phyloP scores from a whole-genome alignment of 2,113 vertebrate genomes.

The Toxotes jaculatrix region DNA sequence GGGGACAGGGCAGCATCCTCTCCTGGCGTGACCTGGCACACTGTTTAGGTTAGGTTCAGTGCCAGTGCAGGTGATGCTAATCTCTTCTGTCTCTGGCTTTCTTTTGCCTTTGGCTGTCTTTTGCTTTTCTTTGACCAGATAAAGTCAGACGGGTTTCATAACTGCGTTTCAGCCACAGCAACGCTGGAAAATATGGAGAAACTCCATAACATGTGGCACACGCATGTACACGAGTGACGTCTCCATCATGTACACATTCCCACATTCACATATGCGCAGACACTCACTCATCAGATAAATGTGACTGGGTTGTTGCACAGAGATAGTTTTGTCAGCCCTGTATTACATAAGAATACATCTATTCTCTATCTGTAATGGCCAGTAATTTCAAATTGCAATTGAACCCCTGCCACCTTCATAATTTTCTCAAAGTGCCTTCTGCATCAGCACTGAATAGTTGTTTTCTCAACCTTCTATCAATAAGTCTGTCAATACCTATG shows the following conservation, averaged over 20 bases:
- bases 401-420: slow-evolving; percentile 15
- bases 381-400: slow-evolving; percentile 22
- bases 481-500: neutral
- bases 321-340: neutral
- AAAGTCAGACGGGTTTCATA: slow-evolving; percentile 72
- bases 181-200: slow-evolving; percentile 36
- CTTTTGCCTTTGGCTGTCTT: slow-evolving; percentile 74
- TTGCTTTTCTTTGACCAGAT: slow-evolving; percentile 67
- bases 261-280: neutral
- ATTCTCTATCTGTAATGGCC: slow-evolving; percentile 6
- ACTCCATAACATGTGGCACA: slow-evolving; percentile 18
- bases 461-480: slow-evolving; percentile 36
- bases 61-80: slow-evolving; percentile 79
- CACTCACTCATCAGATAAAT: neutral
- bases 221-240: neutral
- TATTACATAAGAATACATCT: neutral
- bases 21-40: slow-evolving; percentile 68
- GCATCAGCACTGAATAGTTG: slow-evolving; percentile 17
- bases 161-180: slow-evolving; percentile 45
- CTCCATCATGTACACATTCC: neutral
- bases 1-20: slow-evolving; percentile 45
- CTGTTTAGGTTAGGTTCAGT: slow-evolving; percentile 70
- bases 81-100: slow-evolving; percentile 73
- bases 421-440: slow-evolving; percentile 40
- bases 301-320: neutral